Evolutionary conservation across 1,140 invertebrate genomes (phyloP).

Genomic region (Drosophila chauvacae): DNA sequence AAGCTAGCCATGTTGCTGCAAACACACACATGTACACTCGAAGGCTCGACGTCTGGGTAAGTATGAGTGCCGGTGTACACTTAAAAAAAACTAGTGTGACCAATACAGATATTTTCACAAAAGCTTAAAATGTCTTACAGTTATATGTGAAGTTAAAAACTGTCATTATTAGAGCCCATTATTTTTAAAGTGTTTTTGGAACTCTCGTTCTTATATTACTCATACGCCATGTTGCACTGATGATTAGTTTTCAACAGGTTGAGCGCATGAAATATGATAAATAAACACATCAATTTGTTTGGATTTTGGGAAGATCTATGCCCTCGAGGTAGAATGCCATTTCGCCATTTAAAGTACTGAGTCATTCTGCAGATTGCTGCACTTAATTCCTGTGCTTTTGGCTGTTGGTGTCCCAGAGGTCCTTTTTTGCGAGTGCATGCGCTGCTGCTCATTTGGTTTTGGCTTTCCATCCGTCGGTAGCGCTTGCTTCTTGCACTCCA

Average conservation of each 20-base stretch:
- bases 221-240: neutral
- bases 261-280: neutral
- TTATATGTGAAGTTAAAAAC: neutral
- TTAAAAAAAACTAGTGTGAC: neutral
- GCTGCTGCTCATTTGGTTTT: conserved; percentile 57
- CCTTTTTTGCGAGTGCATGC: conserved; percentile 34
- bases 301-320: neutral
- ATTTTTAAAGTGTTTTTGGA: neutral
- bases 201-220: neutral
- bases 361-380: conserved; percentile 1
- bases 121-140: too few relatives aligned
- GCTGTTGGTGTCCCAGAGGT: neutral
- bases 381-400: neutral
- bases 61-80: conserved; percentile 18
- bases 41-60: conserved; percentile 1
- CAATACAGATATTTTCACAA: neutral
- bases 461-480: conserved; percentile 44
- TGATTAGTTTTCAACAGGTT: neutral
- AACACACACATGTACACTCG: neutral
- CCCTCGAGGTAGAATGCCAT: neutral
- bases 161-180: neutral
- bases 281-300: neutral
- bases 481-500: conserved; percentile 6
- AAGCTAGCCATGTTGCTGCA: conserved; percentile 55
- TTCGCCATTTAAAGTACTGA: neutral